Base-by-base conservation (phyloP, 2,888 invertebrate genomes). In the Hypsopygia costalis region DNA sequence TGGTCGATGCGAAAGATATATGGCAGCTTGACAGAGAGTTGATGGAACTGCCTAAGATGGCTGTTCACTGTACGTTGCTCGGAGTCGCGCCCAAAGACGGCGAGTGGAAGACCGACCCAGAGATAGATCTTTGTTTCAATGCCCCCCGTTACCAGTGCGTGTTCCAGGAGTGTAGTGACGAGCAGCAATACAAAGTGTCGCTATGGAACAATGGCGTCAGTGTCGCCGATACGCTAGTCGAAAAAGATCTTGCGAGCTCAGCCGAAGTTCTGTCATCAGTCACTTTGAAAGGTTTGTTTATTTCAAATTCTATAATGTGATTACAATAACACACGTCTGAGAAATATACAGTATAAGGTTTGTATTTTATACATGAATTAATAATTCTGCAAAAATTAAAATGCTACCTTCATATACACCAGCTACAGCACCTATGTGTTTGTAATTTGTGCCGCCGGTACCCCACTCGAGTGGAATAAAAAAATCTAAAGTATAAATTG, bases 11-110 rank as follows among this genome's bases (percentile, higher is more conserved):
- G 0, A 88, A 81, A 44, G 92, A 93, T 54, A 91, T 95, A 12
- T 95, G 93, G 91, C 91, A 91, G 36, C 81, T 94, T 43, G 94
- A 95, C 53, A 89, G 85, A 34, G 90, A 91, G 44, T 90, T 94
- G 46, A 88, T 93, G 70, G 83, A 86, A 2, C 68, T 94, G 11
- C 94, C 95, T 0, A 91, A 91, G 37, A 93, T 94, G 90, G 94
- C 94, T 0, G 79, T 94, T 0, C 89, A 90, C 36, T 95, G 95
- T 62, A 85, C 91, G 0, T 75, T 96, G 36, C 77, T 88, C 25
- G 91, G 92, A 25, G 89, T 95, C 1, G 69, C 85, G 11, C 92
- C 93, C 0, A 76, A 79, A 30, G 91, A 88, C 3, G 90, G 90
- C 0, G 81, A 74, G 43, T 94, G 94, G 94, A 83, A 90, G 6